Percentiles rank a stretch among this genome's conserved stretches.
Evolutionary conservation across 2,113 vertebrate species (phyloP).

Genomic region (Pomatorhinus ruficollis): DNA sequence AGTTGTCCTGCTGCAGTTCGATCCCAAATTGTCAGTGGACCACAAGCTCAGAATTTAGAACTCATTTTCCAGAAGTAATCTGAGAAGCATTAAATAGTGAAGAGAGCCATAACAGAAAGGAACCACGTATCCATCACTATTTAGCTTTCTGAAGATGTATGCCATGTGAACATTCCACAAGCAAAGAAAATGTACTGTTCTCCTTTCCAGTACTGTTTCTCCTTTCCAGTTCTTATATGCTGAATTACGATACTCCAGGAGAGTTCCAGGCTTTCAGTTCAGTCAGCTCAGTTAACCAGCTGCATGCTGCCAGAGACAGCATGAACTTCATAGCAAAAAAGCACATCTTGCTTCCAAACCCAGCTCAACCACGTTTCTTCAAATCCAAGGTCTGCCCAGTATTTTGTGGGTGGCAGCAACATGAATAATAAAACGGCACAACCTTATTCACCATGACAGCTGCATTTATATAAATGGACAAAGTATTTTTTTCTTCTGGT

Average conservation of each 20-base stretch:
- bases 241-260: not conserved
- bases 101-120: not conserved
- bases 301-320: not conserved
- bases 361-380: not conserved
- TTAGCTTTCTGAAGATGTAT: not conserved
- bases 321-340: not conserved
- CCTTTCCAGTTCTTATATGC: fast-evolving
- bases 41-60: not conserved
- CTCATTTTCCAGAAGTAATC: not conserved
- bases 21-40: not conserved
- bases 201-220: not conserved
- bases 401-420: not conserved
- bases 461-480: not conserved
- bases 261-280: not conserved
- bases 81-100: not conserved
- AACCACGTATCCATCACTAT: not conserved
- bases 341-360: not conserved
- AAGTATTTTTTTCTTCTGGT: not conserved
- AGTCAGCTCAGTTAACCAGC: not conserved
- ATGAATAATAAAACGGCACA: not conserved
- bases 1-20: not conserved
- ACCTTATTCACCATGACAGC: not conserved
- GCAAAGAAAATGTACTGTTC: not conserved
- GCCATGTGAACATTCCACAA: not conserved
- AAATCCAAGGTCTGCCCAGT: not conserved